Conservation (phyloP, 2,888 invertebrate species). For the Aphodius sticticus region DNA sequence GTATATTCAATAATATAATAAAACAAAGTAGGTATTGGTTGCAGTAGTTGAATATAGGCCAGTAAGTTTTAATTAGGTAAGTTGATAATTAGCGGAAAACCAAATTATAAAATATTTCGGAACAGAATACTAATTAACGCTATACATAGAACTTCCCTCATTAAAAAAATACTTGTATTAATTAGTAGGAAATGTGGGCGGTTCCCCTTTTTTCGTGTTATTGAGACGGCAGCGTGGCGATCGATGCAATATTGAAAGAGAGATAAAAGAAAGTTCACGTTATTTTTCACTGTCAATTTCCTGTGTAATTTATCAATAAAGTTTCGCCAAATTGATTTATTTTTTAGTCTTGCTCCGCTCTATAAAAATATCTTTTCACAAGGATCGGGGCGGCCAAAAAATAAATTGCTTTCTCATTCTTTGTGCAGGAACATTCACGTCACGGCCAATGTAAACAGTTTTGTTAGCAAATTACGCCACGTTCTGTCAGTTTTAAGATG, state of each 20-base stretch:
- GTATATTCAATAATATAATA: no score
- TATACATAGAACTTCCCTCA: background rate
- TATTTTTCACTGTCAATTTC: conserved; percentile 4
- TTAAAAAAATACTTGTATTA: background rate
- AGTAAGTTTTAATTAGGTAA: background rate
- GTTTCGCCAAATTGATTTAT: conserved; percentile 4
- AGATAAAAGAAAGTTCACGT: background rate
- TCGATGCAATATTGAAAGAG: conserved; percentile 4
- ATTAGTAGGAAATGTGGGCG: background rate
- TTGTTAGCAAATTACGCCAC: background rate
- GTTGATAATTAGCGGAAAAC: background rate
- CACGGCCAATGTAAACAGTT: background rate
- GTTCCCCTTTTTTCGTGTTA: background rate
- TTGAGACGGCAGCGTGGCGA: background rate
- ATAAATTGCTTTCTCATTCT: background rate
- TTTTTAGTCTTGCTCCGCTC: background rate
- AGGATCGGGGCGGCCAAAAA: background rate
- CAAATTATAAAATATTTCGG: background rate
- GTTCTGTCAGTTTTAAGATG: no score
- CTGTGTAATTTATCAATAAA: background rate
- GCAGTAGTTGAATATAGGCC: no score
- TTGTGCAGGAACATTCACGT: no score
- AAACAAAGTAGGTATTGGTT: no score
- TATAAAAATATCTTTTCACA: background rate
- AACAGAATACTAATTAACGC: background rate